Percentiles rank a stretch among this genome's conserved stretches.
Conservation (phyloP, 2,797 vertebrate species). For the Gallinago stenura region DNA sequence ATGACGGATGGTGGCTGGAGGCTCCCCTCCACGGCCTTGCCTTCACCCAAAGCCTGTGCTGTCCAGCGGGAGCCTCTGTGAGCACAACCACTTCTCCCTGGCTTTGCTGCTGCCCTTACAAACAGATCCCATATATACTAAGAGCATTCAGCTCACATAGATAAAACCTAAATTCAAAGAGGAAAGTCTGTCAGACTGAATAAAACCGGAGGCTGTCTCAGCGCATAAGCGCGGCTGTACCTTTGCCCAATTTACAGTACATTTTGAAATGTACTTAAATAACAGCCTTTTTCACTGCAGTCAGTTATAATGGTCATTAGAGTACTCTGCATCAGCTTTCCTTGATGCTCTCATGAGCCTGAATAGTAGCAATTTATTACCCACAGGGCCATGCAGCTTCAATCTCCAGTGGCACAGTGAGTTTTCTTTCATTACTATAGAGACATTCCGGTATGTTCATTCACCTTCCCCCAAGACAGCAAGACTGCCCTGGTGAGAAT, state of each 20-base stretch:
- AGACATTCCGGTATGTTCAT: neutral
- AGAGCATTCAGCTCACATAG: slow-evolving; percentile 40
- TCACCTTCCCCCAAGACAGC: slow-evolving; percentile 18
- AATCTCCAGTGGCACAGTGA: slow-evolving; percentile 56
- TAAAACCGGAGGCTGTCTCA: slow-evolving; percentile 47
- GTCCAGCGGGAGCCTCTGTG: neutral
- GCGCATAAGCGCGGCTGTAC: slow-evolving; percentile 32
- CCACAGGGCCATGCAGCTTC: slow-evolving; percentile 44
- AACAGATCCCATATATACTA: neutral
- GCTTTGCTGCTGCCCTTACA: neutral
- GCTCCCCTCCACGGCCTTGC: neutral
- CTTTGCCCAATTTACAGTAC: slow-evolving; percentile 64
- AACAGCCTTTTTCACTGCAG: slow-evolving; percentile 46
- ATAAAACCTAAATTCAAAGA: slow-evolving; percentile 50
- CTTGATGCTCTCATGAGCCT: slow-evolving; percentile 48
- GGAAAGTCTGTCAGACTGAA: slow-evolving; percentile 28
- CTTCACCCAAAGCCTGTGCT: neutral
- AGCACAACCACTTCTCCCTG: neutral
- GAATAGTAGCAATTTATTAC: slow-evolving; percentile 66
- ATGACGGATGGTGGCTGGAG: neutral
- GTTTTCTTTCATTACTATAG: slow-evolving; percentile 46
- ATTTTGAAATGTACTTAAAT: slow-evolving; percentile 67
- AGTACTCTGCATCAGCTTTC: slow-evolving; percentile 37
- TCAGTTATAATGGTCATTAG: slow-evolving; percentile 68
- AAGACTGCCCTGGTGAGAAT: neutral